Evolutionary conservation across 2,888 invertebrate genomes (phyloP).

Genomic region (Belgica antarctica): DNA sequence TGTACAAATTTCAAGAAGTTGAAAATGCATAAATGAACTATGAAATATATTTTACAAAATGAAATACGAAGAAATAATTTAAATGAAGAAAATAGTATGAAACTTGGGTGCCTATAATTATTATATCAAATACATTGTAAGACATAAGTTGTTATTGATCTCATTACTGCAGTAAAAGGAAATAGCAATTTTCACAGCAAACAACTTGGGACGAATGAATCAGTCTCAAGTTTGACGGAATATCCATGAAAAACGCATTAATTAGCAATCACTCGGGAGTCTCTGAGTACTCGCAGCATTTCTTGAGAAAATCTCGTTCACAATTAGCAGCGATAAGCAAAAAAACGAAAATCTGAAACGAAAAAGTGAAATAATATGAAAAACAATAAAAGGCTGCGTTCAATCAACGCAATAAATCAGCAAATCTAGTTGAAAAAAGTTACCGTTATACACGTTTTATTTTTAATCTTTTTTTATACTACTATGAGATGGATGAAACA

Average conservation of each 20-base stretch:
- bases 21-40: slow-evolving; percentile 13
- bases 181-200: slow-evolving; percentile 34
- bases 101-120: slow-evolving; percentile 44
- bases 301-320: slow-evolving; percentile 6
- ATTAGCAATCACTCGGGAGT: background rate
- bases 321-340: background rate
- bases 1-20: slow-evolving; percentile 39
- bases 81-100: slow-evolving; percentile 42
- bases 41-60: slow-evolving; percentile 40
- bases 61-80: slow-evolving; percentile 32
- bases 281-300: background rate
- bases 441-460: slow-evolving; percentile 43
- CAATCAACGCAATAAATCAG: slow-evolving; percentile 37
- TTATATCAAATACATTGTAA: slow-evolving; percentile 43
- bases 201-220: slow-evolving; percentile 9
- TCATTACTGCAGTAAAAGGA: slow-evolving; percentile 42
- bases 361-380: slow-evolving; percentile 15
- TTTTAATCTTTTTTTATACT: slow-evolving; percentile 28
- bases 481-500: slow-evolving; percentile 12
- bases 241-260: slow-evolving; percentile 28
- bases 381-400: slow-evolving; percentile 39
- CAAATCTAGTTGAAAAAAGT: slow-evolving; percentile 44
- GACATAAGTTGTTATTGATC: slow-evolving; percentile 44
- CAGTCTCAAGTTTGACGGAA: background rate
- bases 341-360: background rate